Conservation (phyloP, 2,888 invertebrate genomes). For the Tillus elongatus region DNA sequence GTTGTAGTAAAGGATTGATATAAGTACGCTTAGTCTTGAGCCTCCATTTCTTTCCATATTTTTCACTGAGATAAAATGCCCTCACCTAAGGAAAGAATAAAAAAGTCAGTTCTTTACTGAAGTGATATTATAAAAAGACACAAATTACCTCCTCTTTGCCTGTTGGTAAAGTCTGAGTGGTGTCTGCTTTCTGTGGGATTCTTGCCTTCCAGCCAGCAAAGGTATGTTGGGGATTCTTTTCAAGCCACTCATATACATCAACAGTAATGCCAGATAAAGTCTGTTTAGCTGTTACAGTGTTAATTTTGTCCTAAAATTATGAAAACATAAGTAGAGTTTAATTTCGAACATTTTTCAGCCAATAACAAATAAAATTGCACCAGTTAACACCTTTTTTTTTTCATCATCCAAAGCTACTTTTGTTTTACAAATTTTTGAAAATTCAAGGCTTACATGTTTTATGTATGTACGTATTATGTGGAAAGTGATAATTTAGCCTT, state of each 20-base stretch:
- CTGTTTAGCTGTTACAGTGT: slow-evolving; percentile 22
- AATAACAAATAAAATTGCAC: too few species aligned
- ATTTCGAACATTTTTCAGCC: too few species aligned
- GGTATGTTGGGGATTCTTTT: slow-evolving; percentile 58
- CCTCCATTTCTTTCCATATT: slow-evolving; percentile 65
- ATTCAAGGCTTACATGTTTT: too few species aligned
- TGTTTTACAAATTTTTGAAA: too few species aligned
- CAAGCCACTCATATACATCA: slow-evolving; percentile 65
- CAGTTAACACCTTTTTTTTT: too few species aligned
- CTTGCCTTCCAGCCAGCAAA: slow-evolving; percentile 64
- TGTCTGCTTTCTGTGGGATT: slow-evolving; percentile 45
- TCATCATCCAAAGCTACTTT: too few species aligned
- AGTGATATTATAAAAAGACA: not conserved
- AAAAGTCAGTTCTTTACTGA: slow-evolving; percentile 10
- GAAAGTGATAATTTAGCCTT: too few species aligned
- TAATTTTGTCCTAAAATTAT: slow-evolving; percentile 25
- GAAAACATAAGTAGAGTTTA: not conserved
- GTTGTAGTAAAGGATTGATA: slow-evolving; percentile 47
- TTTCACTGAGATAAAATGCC: slow-evolving; percentile 58
- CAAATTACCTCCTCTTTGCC: slow-evolving; percentile 28
- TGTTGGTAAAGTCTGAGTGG: slow-evolving; percentile 27
- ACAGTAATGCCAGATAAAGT: slow-evolving; percentile 50
- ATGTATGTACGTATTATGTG: too few species aligned
- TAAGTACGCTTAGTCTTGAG: slow-evolving; percentile 27
- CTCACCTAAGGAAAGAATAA: slow-evolving; percentile 24